Base-by-base conservation (phyloP, 2,888 invertebrate species). In the Agrilus mali region DNA sequence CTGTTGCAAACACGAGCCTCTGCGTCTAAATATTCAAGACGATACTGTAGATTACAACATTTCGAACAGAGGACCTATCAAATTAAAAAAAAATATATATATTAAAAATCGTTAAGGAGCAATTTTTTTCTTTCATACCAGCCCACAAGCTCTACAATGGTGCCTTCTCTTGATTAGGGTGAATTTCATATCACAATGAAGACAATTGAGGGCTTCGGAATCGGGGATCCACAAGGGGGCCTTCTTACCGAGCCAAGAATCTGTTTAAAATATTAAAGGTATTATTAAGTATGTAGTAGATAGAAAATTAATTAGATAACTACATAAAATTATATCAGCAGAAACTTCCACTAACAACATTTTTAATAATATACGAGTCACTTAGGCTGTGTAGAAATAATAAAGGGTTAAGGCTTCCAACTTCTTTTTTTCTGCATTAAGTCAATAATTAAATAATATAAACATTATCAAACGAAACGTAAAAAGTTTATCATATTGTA, bases 171-270 rank as follows among this genome's bases (percentile, higher is more conserved):
- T 84, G 40, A 89, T 75, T 49, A 90, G 75, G 1, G 83, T 87
- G 64, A 90, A 93, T 63, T 80, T 83, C 37, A 73, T 65, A 47
- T 81, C 79, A 61, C 92, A 92, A 51, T 85, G 78, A 80, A 90
- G 82, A 60, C 92, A 92, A 49, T 71, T 72, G n/a, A 74, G 70
- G 6, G 88, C 84, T 53, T 86, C 85, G 4, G 78, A 72, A 63
- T 93, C 92, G 0, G 89, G 89, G 41, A 92, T 79, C 92, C 92
- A 92, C 55, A 81, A 75, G 0, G 90, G 90, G 12, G 85, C 81
- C 43, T 82, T 74, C 59, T 80, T 79, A 1, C 88, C 88, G 42
- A 88, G 48, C 65, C 65, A 63, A 33, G 42, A 44, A 36, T 47
- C 56, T 55, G 27, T 27, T 27, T 27, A 10, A 10, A 27, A 27